Percentiles rank a stretch among this genome's conserved stretches.
Conservation (phyloP, 64 coral and sea anemone species). For the Montipora capricornis region DNA sequence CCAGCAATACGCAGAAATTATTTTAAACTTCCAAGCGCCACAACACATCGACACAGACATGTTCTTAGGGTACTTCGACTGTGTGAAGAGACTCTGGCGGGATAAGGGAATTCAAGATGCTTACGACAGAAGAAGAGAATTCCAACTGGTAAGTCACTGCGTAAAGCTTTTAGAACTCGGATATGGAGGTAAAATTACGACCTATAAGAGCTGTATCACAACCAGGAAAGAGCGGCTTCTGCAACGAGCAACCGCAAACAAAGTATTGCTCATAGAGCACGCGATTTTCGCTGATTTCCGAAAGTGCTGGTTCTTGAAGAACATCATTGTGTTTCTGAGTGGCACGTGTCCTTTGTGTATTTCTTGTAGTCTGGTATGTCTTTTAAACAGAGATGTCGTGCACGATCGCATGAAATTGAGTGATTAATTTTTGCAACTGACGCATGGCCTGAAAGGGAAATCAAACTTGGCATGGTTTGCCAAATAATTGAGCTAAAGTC, state of each 20-base stretch:
- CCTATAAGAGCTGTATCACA: not conserved
- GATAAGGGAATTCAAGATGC: constrained; percentile 94
- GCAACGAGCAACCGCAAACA: constrained; percentile 18
- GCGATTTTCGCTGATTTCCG: constrained; percentile 19
- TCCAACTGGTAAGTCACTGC: constrained; percentile 90
- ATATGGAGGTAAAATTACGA: not conserved
- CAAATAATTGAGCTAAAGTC: constrained; percentile 1
- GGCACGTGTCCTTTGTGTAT: not conserved
- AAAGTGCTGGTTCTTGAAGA: not conserved
- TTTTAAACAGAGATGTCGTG: not conserved
- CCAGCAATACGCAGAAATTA: constrained; percentile 78
- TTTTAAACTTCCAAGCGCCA: constrained; percentile 92
- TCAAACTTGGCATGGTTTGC: not conserved
- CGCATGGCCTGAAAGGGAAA: not conserved
- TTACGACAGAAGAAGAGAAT: constrained; percentile 97
- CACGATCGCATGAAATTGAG: not conserved
- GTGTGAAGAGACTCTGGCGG: constrained; percentile 87
- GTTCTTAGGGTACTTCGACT: constrained; percentile 90
- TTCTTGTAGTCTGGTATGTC: not conserved
- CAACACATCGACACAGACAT: constrained; percentile 95
- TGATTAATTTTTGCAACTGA: too few relatives aligned
- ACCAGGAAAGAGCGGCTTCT: constrained; percentile 25
- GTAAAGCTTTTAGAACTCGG: not conserved
- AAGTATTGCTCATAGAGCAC: constrained; percentile 15
- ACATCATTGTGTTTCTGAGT: constrained; percentile 13